Evolutionary conservation across 2,888 invertebrate species (phyloP).

Genomic region (Epistrophe eligans): DNA sequence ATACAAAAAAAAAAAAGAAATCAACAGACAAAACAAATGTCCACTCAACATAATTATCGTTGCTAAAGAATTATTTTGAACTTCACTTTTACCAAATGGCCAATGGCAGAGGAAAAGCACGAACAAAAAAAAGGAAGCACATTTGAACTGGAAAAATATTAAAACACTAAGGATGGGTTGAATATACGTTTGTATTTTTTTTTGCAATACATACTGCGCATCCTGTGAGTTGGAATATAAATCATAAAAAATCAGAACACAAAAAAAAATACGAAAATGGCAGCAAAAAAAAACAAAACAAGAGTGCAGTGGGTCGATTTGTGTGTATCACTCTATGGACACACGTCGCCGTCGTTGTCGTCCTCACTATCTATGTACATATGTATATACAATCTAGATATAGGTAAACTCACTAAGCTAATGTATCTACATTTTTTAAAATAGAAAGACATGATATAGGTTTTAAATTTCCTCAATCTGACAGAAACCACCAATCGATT

Average conservation of each 20-base stretch:
- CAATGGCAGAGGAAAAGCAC: not conserved
- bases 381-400: not conserved
- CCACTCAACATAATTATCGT: conserved; percentile 69
- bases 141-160: conserved; percentile 38
- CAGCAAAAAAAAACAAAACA: conserved; percentile 3
- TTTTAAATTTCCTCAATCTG: conserved; percentile 51
- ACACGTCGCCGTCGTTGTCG: not conserved
- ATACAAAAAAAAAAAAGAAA: conserved; percentile 39
- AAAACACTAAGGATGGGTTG: not conserved
- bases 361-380: not conserved
- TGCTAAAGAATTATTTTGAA: conserved; percentile 65
- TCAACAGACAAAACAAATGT: conserved; percentile 63
- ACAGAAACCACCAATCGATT: conserved; percentile 43
- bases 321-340: conserved; percentile 5
- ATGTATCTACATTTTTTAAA: conserved; percentile 17
- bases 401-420: conserved; percentile 6
- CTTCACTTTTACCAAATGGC: conserved; percentile 37
- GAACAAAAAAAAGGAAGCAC: not conserved
- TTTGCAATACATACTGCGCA: conserved; percentile 23
- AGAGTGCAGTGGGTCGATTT: conserved; percentile 31
- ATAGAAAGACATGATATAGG: conserved; percentile 17
- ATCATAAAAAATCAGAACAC: conserved; percentile 23
- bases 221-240: conserved; percentile 33
- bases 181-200: not conserved
- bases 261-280: not conserved